A percentile compares a stretch with the other conserved stretches of the same genome.
These are phyloP conservation scores for Tricholauxania praeusta DNA, from an alignment of 2,888 invertebrate genomes.

Conservation along the genomic window DNA sequence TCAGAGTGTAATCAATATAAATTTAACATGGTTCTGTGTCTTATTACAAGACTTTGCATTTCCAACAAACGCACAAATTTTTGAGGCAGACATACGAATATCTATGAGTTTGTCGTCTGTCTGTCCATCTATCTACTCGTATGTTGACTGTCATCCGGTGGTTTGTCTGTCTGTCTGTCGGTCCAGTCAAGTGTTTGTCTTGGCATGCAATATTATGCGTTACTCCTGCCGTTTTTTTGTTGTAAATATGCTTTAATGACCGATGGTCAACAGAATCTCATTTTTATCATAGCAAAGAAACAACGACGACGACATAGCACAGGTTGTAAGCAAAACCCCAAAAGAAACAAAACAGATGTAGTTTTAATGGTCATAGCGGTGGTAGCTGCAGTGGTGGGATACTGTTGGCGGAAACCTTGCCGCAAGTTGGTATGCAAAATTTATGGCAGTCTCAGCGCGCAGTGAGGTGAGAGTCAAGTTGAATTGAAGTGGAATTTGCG, in stretches of 20 bases:
- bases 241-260: conserved; percentile 66
- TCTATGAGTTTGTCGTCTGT: background rate
- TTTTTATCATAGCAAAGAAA: conserved; percentile 52
- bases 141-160: background rate
- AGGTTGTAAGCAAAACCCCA: conserved; percentile 21
- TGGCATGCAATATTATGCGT: background rate
- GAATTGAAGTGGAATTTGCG: conserved; percentile 27
- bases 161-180: background rate
- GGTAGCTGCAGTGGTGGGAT: background rate
- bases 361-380: background rate
- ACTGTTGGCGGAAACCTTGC: conserved; percentile 1
- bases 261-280: conserved; percentile 65
- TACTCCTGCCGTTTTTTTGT: background rate
- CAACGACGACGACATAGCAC: conserved; percentile 5
- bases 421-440: conserved; percentile 27
- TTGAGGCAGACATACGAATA: background rate
- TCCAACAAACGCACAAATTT: background rate
- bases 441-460: background rate
- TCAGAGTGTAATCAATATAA: conserved; percentile 57
- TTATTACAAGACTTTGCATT: conserved; percentile 16
- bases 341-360: conserved; percentile 5
- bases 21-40: conserved; percentile 40
- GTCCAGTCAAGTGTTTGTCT: background rate
- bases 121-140: background rate
- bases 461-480: background rate